These are phyloP conservation scores for Python bivittatus DNA, from an alignment of 2,113 vertebrate species.

Conservation along the genomic window DNA sequence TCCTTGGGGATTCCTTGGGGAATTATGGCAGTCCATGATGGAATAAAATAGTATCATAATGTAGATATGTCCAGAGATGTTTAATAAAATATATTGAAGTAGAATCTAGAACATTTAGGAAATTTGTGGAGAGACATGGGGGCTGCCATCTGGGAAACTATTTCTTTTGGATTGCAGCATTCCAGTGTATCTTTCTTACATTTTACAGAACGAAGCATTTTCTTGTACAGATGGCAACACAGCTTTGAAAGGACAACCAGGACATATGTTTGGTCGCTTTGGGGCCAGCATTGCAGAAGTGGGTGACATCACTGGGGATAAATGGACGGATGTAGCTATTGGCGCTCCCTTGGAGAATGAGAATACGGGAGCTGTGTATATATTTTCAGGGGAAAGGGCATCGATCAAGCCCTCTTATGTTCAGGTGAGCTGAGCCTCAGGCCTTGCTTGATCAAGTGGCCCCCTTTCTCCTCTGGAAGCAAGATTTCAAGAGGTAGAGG, in stretches of 20 bases:
- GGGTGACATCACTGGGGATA: slow-evolving; percentile 81
- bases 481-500: too few species aligned
- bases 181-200: not conserved
- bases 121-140: not conserved
- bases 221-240: slow-evolving; percentile 16
- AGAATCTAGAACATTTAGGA: not conserved
- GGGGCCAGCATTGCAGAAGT: slow-evolving; percentile 75
- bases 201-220: slow-evolving; percentile 32
- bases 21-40: not conserved
- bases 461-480: not conserved
- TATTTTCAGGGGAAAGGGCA: slow-evolving; percentile 73
- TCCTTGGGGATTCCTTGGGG: not conserved
- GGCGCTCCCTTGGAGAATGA: slow-evolving; percentile 83
- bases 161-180: not conserved
- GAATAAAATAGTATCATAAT: not conserved
- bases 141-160: not conserved
- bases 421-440: slow-evolving; percentile 68
- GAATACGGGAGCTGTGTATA: slow-evolving; percentile 78
- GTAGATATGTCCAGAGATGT: too few species aligned
- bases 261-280: slow-evolving; percentile 74
- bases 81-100: not conserved
- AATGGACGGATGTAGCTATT: slow-evolving; percentile 77
- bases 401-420: slow-evolving; percentile 56
- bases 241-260: slow-evolving; percentile 46
- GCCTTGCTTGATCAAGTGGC: not conserved